Conservation (phyloP, 2,113 vertebrate species). For the Crypturellus undulatus region DNA sequence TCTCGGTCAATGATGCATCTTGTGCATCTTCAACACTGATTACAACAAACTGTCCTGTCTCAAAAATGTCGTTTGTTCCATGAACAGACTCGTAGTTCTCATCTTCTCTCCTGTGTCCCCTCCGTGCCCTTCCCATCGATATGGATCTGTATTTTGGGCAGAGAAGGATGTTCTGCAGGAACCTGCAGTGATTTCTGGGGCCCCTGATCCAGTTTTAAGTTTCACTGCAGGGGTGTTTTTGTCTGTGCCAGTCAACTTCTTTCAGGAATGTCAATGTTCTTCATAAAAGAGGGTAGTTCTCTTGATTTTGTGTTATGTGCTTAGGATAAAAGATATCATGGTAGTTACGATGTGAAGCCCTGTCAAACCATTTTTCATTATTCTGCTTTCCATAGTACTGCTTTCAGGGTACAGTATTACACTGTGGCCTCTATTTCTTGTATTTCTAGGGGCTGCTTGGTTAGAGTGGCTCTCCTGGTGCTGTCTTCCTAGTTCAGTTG, state of each 20-base stretch:
- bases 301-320: neutral
- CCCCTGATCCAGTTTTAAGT: neutral
- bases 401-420: neutral
- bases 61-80: neutral
- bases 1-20: neutral
- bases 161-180: neutral
- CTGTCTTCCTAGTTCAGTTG: neutral
- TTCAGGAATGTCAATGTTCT: too few relatives aligned
- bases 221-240: neutral
- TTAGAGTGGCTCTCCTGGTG: neutral
- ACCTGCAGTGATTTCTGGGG: neutral
- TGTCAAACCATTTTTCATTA: neutral
- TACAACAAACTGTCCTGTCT: neutral
- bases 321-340: neutral
- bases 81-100: neutral
- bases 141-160: neutral
- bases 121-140: neutral
- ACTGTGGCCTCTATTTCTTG: accelerated
- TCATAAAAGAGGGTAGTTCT: neutral
- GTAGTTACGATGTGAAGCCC: accelerated
- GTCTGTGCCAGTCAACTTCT: accelerated
- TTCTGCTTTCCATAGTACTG: neutral
- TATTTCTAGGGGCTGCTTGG: neutral
- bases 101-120: too few relatives aligned
- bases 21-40: accelerated